These are phyloP conservation scores for Lutjanus erythropterus DNA, from an alignment of 2,113 vertebrate genomes.

Conservation along the genomic window DNA sequence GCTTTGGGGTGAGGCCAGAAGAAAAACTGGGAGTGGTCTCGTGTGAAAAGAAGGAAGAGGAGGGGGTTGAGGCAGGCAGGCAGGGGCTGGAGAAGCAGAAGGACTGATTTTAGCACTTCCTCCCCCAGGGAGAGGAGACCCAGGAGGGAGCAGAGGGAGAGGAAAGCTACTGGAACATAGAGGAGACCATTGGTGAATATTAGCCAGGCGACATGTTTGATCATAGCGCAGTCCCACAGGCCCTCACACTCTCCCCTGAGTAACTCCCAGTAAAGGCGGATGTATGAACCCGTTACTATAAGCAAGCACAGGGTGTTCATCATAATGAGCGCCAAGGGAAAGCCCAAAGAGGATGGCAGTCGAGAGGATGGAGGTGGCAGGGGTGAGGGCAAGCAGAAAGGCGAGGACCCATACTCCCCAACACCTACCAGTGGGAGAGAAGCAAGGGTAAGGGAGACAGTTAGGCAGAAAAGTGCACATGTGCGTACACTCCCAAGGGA, in stretches of 20 bases:
- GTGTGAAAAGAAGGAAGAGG: slow-evolving; percentile 93
- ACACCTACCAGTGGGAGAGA: slow-evolving; percentile 89
- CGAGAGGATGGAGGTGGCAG: slow-evolving; percentile 84
- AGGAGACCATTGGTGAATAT: slow-evolving; percentile 95
- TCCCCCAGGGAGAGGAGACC: slow-evolving; percentile 91
- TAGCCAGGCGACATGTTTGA: slow-evolving; percentile 95
- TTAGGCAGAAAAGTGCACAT: slow-evolving; percentile 88
- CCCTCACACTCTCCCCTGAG: slow-evolving; percentile 89
- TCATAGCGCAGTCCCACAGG: slow-evolving; percentile 94
- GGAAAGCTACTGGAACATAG: slow-evolving; percentile 94
- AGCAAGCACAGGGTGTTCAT: slow-evolving; percentile 92
- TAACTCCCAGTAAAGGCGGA: slow-evolving; percentile 93
- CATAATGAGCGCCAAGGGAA: slow-evolving; percentile 86
- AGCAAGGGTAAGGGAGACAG: slow-evolving; percentile 86
- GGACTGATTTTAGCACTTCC: slow-evolving; percentile 91
- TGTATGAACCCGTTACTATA: slow-evolving; percentile 91
- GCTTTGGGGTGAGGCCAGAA: slow-evolving; percentile 82
- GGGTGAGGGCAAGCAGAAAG: slow-evolving; percentile 92
- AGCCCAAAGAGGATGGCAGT: slow-evolving; percentile 89
- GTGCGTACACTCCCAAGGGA: slow-evolving; percentile 86
- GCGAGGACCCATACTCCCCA: slow-evolving; percentile 93
- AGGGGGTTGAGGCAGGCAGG: slow-evolving; percentile 94
- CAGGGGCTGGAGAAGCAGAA: slow-evolving; percentile 92
- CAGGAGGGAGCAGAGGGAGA: slow-evolving; percentile 92
- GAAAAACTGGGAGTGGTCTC: slow-evolving; percentile 89